phyloP scores from a whole-genome alignment of 2,113 vertebrate genomes.

The Anser cygnoides region DNA sequence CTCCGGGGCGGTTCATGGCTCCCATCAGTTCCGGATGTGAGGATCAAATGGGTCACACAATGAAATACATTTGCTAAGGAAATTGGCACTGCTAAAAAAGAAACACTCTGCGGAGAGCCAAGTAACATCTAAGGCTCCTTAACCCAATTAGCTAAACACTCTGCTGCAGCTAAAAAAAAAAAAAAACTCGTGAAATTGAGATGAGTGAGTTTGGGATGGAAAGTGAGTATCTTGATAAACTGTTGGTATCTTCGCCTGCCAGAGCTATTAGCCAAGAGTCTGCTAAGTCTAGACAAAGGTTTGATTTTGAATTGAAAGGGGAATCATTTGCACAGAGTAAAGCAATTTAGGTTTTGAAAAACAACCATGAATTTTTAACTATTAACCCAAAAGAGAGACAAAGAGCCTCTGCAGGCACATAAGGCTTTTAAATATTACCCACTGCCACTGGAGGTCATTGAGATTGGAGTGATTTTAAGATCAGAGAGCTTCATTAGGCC shows the following conservation, averaged over 20 bases:
- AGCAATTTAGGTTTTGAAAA: conserved; percentile 80
- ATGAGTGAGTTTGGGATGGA: background rate
- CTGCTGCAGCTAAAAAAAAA: background rate
- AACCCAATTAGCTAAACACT: conserved; percentile 67
- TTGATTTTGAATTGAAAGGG: conserved; percentile 81
- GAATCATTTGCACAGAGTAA: conserved; percentile 74
- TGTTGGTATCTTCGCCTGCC: conserved; percentile 65
- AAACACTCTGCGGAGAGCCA: conserved; percentile 58
- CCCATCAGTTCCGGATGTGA: conserved; percentile 38
- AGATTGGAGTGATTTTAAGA: conserved; percentile 61
- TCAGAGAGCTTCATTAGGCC: conserved; percentile 52
- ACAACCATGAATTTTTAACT: conserved; percentile 84
- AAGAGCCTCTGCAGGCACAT: conserved; percentile 62
- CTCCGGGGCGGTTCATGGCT: conserved; percentile 38
- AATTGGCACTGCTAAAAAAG: conserved; percentile 67
- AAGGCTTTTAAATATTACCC: conserved; percentile 63
- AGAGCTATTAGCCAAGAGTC: conserved; percentile 74
- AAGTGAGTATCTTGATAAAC: conserved; percentile 55
- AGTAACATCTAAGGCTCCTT: conserved; percentile 68
- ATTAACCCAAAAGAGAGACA: conserved; percentile 79
- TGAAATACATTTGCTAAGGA: conserved; percentile 66
- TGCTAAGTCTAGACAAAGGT: conserved; percentile 80
- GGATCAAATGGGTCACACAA: conserved; percentile 65
- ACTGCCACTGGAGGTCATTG: background rate
- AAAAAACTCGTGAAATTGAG: conserved; percentile 17